Conservation (phyloP, 1,140 invertebrate species). For the Riptortus pedestris region DNA sequence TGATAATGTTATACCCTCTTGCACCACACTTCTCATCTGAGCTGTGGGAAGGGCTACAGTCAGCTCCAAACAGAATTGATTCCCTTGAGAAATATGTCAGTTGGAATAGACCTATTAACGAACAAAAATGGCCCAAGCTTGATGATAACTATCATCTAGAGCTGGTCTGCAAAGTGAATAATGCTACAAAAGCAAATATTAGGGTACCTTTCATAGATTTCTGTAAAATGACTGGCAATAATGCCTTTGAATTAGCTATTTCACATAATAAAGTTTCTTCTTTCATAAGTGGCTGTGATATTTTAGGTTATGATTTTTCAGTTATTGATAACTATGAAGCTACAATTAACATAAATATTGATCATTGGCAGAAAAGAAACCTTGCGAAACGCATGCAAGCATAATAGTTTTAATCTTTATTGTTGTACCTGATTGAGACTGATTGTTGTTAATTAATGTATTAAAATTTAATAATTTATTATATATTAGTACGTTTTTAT, state of each 20-base stretch:
- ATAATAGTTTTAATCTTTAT: no score
- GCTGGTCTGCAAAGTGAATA: constrained; percentile 25
- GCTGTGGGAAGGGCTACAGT: constrained; percentile 69
- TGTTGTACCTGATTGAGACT: no score
- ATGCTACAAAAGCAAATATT: constrained; percentile 22
- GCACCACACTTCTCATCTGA: constrained; percentile 83
- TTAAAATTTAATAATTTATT: no score
- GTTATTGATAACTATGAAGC: constrained; percentile 18
- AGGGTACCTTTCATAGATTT: constrained; percentile 22
- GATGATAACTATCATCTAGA: constrained; percentile 50
- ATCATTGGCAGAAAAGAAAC: constrained; percentile 19
- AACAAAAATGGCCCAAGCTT: constrained; percentile 70
- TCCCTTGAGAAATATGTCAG: constrained; percentile 42
- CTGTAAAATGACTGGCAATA: constrained; percentile 21
- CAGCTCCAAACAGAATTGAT: constrained; percentile 46
- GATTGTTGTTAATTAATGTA: no score
- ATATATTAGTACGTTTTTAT: no score
- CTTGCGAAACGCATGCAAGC: no score
- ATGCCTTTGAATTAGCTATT: constrained; percentile 26
- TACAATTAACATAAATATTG: constrained; percentile 6
- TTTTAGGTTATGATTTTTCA: neutral
- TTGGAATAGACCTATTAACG: constrained; percentile 53
- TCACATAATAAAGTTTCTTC: constrained; percentile 12
- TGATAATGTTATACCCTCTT: constrained; percentile 77
- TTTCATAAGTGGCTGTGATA: constrained; percentile 21